Percentiles rank a stretch among this genome's conserved stretches.
phyloP scores from a whole-genome alignment of 2,113 vertebrate genomes.

The Serinus canaria region DNA sequence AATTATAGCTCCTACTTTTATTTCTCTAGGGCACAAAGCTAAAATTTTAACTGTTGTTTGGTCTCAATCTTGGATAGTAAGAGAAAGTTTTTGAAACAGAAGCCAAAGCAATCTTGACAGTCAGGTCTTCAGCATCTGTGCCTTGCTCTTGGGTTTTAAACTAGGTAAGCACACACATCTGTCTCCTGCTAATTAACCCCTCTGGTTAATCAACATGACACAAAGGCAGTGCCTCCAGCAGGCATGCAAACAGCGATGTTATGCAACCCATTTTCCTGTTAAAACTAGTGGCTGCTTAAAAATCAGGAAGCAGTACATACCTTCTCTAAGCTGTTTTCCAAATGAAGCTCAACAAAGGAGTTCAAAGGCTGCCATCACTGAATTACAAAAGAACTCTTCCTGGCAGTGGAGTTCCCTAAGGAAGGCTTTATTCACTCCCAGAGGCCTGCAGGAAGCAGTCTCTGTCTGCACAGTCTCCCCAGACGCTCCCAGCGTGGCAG shows the following conservation, averaged over 20 bases:
- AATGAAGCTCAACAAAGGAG: background rate
- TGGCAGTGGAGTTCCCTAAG: background rate
- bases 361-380: background rate
- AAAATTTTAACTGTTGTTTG: background rate
- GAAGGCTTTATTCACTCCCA: background rate
- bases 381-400: background rate
- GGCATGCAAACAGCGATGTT: background rate
- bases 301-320: background rate
- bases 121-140: background rate
- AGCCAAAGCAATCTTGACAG: background rate
- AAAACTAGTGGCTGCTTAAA: background rate
- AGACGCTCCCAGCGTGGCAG: rapidly evolving
- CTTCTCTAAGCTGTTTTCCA: background rate
- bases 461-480: background rate
- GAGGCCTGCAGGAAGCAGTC: background rate
- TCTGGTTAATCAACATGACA: background rate
- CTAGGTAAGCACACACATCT: background rate
- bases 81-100: background rate
- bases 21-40: background rate
- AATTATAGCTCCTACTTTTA: background rate
- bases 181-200: background rate
- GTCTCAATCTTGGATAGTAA: background rate
- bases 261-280: background rate
- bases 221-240: background rate
- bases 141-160: background rate